These are phyloP conservation scores for Drosophila baimaii DNA, from an alignment of 1,140 invertebrate genomes.

Conservation along the genomic window DNA sequence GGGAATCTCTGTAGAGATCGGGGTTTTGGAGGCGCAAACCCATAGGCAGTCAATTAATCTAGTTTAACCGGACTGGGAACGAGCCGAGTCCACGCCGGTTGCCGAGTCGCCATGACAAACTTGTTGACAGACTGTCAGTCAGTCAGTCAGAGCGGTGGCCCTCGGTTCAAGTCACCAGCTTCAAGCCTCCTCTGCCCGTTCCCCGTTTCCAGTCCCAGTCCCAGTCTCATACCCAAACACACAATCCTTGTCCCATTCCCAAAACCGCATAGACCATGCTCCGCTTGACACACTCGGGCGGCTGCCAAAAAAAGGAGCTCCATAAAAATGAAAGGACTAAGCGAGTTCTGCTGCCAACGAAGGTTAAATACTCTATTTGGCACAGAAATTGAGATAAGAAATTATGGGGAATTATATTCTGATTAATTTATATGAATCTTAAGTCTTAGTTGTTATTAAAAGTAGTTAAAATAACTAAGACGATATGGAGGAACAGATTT, in stretches of 20 bases:
- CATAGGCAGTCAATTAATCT: conserved; percentile 77
- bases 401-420: neutral
- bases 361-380: neutral
- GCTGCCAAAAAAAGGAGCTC: conserved; percentile 28
- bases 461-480: too few relatives aligned
- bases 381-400: neutral
- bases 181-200: too few relatives aligned
- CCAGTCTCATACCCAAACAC: neutral
- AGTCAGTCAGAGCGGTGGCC: conserved; percentile 25
- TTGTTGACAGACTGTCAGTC: conserved; percentile 72
- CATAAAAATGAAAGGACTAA: conserved; percentile 31
- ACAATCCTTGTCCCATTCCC: conserved; percentile 10
- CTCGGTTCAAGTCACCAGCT: conserved; percentile 19
- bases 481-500: too few relatives aligned
- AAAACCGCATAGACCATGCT: conserved; percentile 43
- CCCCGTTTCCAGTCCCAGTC: neutral
- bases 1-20: conserved; percentile 8
- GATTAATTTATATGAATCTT: too few relatives aligned
- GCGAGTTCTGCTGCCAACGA: neutral
- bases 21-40: conserved; percentile 3
- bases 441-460: too few relatives aligned
- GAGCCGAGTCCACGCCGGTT: conserved; percentile 50
- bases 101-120: conserved; percentile 58
- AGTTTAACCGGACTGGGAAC: conserved; percentile 77
- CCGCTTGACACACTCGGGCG: conserved; percentile 39